Base-by-base conservation (phyloP, 2,888 invertebrate species). In the Clanis bilineata region DNA sequence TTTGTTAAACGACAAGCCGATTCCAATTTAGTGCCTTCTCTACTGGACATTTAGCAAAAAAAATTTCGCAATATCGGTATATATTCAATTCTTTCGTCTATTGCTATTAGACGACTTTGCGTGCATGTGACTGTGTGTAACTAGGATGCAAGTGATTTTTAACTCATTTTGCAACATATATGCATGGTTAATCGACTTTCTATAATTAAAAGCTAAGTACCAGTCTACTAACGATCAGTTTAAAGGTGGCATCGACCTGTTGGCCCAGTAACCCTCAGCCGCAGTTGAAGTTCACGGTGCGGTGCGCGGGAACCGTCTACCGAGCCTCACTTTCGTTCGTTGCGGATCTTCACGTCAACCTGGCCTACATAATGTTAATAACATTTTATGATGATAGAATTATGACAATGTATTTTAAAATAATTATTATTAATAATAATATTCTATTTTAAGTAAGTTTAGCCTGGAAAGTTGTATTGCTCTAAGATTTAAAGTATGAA, bases 281-380 rank as follows among this genome's bases (percentile, higher is more conserved):
- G 74, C 75, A 66, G 70, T 69, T 80, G 76, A 83, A 83, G 84
- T 77, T 77, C 71, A 65, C 74, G 76, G 68, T 78, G 80, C 81
- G 78, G 60, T 70, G 72, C 74, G 76, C 81, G 77, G 81, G 82
- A 84, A 75, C 67, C n/a, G n/a, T n/a, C n/a, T n/a, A n/a, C n/a
- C 71, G 74, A 79, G 47, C 80, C 80, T 86, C 84, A 87, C 87
- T 88, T 88, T 89, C 86, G 74, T 76, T 82, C 68, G 71, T 83
- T 69, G 75, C 86, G 87, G 88, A 87, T 83, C 76, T 83, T 71
- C 67, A 65, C 68, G 66, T 59, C 61, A 65, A 62, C 55, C 56
- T 66, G 80, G 67, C 79, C 77, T 68, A 77, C 69, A 56, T 56
- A 41, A 47, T 54, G 39, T 32, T 57, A 36, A 58, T 39, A 21